phyloP scores from a whole-genome alignment of 2,797 vertebrate species.

The Gambusia yucatana region DNA sequence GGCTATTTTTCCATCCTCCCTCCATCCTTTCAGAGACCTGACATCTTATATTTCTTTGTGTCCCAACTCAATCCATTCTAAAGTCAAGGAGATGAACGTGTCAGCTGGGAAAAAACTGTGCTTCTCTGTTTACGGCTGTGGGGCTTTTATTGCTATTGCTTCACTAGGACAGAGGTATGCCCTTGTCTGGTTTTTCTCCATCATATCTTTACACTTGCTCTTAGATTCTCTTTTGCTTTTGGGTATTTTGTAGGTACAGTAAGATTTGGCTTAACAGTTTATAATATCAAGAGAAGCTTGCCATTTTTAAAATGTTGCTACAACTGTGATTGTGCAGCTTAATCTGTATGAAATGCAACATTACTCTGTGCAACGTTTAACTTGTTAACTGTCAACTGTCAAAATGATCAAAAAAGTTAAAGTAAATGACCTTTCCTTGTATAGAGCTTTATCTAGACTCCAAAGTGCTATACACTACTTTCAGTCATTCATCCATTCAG shows the following conservation, averaged over 20 bases:
- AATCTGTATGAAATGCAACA: neutral
- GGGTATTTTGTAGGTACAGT: neutral
- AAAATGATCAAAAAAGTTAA: neutral
- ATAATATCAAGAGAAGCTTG: neutral
- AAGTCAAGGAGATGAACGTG: constrained; percentile 60
- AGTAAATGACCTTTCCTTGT: neutral
- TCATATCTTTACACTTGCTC: neutral
- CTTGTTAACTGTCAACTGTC: neutral
- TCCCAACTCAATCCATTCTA: constrained; percentile 42
- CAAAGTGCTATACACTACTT: neutral
- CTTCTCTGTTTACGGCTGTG: constrained; percentile 56
- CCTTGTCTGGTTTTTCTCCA: neutral
- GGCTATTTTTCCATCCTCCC: constrained; percentile 26
- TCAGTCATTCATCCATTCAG: neutral
- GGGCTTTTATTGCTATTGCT: constrained; percentile 55
- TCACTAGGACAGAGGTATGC: constrained; percentile 26
- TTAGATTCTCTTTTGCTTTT: constrained; percentile 3
- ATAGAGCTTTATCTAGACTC: too few relatives aligned
- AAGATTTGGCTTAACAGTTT: constrained; percentile 2
- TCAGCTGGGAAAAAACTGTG: constrained; percentile 44
- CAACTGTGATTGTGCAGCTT: constrained; percentile 2
- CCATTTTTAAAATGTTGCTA: constrained; percentile 9
- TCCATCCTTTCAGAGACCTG: constrained; percentile 43
- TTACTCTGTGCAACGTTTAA: neutral
- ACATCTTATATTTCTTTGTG: constrained; percentile 51